These are phyloP conservation scores for Cladorhizidae sp. DNA, from an alignment of 37 sponge, comb jelly and placozoan genomes.

Conservation along the genomic window DNA sequence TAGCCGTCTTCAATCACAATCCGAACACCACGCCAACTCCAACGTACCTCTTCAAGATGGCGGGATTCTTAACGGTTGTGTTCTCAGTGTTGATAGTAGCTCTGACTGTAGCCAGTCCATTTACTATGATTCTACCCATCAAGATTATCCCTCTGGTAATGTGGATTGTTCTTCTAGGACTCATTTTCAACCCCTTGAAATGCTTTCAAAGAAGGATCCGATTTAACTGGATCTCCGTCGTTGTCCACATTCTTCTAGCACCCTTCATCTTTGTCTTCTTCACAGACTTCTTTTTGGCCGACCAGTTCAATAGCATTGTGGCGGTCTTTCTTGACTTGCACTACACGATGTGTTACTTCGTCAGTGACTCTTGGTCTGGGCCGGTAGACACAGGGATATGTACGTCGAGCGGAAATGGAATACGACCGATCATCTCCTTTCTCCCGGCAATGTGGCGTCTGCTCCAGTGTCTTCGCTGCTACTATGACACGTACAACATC, in stretches of 20 bases:
- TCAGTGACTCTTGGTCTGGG: constrained; percentile 15
- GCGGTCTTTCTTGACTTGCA: constrained; percentile 86
- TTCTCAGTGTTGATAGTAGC: constrained; percentile 19
- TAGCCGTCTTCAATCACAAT: constrained; percentile 55
- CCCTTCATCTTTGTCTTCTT: constrained; percentile 84
- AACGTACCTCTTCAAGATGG: constrained; percentile 38
- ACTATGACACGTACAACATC: constrained; percentile 68
- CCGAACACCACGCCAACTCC: constrained; percentile 48
- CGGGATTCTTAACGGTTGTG: constrained; percentile 34
- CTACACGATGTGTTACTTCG: constrained; percentile 79
- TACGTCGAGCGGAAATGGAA: constrained; percentile 49
- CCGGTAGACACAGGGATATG: constrained; percentile 3
- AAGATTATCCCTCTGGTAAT: constrained; percentile 51
- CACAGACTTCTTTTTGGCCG: constrained; percentile 95
- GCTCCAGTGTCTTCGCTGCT: constrained; percentile 88
- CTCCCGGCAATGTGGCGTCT: constrained; percentile 93
- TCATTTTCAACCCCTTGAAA: constrained; percentile 67
- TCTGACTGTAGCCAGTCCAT: constrained; percentile 12
- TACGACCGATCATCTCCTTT: constrained; percentile 84
- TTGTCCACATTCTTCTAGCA: constrained; percentile 75
- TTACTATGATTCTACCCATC: constrained; percentile 3
- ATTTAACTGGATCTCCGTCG: constrained; percentile 34
- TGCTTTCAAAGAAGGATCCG: constrained; percentile 46
- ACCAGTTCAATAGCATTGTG: constrained; percentile 94
- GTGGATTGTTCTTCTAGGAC: constrained; percentile 51